Evolutionary conservation across 2,888 invertebrate species (phyloP).

Genomic region (Bombylius major): DNA sequence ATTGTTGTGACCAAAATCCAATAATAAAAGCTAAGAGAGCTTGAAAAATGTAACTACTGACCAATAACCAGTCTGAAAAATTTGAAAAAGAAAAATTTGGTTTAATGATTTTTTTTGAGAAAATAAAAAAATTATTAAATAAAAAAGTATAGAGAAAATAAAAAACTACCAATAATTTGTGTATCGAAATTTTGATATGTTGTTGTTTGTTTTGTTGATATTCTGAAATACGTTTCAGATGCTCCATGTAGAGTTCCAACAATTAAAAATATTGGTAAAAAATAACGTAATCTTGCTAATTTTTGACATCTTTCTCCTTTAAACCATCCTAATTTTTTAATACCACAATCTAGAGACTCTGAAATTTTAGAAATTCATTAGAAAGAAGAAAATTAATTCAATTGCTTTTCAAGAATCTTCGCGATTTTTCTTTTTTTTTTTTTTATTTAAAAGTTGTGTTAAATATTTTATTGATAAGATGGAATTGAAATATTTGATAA

Average conservation of each 20-base stretch:
- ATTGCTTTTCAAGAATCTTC: too few species aligned
- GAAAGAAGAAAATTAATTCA: too few species aligned
- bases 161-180: conserved; percentile 36
- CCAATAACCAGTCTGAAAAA: conserved; percentile 45
- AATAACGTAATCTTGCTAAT: conserved; percentile 38
- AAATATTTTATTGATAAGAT: too few species aligned
- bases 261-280: conserved; percentile 34
- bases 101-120: neutral
- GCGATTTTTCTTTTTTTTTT: too few species aligned
- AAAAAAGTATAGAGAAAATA: neutral
- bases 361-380: neutral
- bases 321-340: conserved; percentile 37
- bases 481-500: too few species aligned
- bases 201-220: conserved; percentile 40
- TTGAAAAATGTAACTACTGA: conserved; percentile 42
- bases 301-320: conserved; percentile 35
- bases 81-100: neutral
- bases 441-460: too few species aligned
- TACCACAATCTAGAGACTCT: conserved; percentile 41
- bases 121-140: conserved; percentile 2
- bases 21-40: conserved; percentile 41
- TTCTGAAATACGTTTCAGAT: conserved; percentile 38
- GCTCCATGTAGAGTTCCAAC: conserved; percentile 37
- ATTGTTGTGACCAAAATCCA: conserved; percentile 45
- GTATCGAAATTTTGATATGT: conserved; percentile 36